Conservation (phyloP, 2,888 invertebrate genomes). For the Drosophila trichaetosa region DNA sequence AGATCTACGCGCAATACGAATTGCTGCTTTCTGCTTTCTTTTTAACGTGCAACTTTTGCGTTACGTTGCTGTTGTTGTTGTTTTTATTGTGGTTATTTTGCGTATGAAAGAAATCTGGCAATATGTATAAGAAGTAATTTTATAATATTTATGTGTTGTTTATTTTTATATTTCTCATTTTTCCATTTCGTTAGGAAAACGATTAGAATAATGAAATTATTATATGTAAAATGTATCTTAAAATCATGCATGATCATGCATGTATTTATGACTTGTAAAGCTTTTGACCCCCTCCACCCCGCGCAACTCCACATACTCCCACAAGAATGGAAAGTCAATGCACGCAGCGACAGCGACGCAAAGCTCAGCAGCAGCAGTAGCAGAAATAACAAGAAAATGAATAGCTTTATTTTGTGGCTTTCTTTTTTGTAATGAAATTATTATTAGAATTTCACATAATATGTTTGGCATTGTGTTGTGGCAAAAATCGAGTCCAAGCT, state of each 20-base stretch:
- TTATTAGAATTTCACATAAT: conserved; percentile 73
- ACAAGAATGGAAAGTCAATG: conserved; percentile 75
- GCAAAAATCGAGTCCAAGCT: conserved; percentile 31
- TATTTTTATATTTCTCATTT: conserved; percentile 32
- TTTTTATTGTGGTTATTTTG: conserved; percentile 32
- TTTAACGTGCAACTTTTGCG: conserved; percentile 69
- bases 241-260: conserved; percentile 13
- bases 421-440: conserved; percentile 71
- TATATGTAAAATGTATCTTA: not conserved
- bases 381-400: conserved; percentile 31
- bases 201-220: conserved; percentile 62
- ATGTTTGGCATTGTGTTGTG: conserved; percentile 20
- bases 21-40: conserved; percentile 72
- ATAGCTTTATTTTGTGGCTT: conserved; percentile 53
- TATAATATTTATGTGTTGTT: conserved; percentile 41
- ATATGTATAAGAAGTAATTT: conserved; percentile 24
- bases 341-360: conserved; percentile 62
- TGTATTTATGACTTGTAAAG: conserved; percentile 16
- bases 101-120: conserved; percentile 60
- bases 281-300: conserved; percentile 1
- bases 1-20: conserved; percentile 55
- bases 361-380: conserved; percentile 42
- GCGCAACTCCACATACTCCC: not conserved
- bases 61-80: conserved; percentile 47
- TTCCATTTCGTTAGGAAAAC: conserved; percentile 38